phyloP scores from a whole-genome alignment of 2,113 vertebrate genomes.

The Strix uralensis region DNA sequence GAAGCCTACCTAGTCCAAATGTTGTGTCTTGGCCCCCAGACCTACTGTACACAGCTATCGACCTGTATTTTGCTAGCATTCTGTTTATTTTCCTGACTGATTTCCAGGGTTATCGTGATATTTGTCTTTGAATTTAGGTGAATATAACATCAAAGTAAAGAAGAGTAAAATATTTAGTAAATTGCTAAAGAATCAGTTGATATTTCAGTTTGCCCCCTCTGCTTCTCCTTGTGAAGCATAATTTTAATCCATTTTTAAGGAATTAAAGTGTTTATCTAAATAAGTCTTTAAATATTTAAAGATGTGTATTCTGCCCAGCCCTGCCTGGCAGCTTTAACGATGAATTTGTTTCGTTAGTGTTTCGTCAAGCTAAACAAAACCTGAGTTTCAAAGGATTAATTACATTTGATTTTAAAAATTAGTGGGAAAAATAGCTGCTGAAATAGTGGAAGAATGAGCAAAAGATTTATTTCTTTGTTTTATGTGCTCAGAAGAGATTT shows the following conservation, averaged over 20 bases:
- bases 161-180: background rate
- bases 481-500: background rate
- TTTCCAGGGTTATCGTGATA: background rate
- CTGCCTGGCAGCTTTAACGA: background rate
- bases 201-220: background rate
- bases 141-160: background rate
- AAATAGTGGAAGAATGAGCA: background rate
- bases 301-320: background rate
- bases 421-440: background rate
- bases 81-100: background rate
- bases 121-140: background rate
- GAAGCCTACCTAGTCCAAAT: background rate
- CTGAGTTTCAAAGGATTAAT: background rate
- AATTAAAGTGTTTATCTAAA: background rate
- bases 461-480: background rate
- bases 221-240: background rate
- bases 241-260: background rate
- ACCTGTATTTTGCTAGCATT: background rate
- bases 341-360: background rate
- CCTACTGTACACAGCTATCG: background rate
- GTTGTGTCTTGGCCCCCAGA: background rate
- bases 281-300: background rate
- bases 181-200: background rate
- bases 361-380: background rate
- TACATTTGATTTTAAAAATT: background rate